Evolutionary conservation across 1,140 invertebrate genomes (phyloP).

Genomic region (Brachionus angularis): DNA sequence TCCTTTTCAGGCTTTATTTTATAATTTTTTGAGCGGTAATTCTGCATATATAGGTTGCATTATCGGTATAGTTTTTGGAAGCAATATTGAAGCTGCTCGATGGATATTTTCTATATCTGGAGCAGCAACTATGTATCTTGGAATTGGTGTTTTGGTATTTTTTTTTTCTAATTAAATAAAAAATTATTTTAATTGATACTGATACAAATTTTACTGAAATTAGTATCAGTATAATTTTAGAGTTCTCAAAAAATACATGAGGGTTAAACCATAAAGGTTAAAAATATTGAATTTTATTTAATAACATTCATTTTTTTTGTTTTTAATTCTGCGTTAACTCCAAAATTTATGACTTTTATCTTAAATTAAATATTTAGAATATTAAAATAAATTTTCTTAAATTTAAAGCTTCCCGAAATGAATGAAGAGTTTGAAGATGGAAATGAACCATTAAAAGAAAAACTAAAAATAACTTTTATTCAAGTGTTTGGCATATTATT

Average conservation of each 20-base stretch:
- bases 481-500: conserved; percentile 26
- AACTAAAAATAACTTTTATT: conserved; percentile 42
- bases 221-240: no score
- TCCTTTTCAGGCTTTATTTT: conserved; percentile 65
- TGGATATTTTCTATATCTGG: conserved; percentile 65
- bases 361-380: no score
- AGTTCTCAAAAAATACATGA: no score
- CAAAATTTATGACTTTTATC: no score
- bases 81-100: conserved; percentile 48
- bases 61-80: conserved; percentile 60
- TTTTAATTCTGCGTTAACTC: no score
- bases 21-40: conserved; percentile 67
- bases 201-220: no score
- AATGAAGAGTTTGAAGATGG: conserved; percentile 39
- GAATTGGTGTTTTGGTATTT: conserved; percentile 67
- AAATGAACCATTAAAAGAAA: conserved; percentile 32
- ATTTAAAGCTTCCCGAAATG: conserved; percentile 40
- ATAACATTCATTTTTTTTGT: no score
- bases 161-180: no score
- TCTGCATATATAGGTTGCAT: conserved; percentile 67
- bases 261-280: no score
- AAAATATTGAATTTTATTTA: no score
- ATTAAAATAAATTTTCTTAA: conserved; percentile 10
- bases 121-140: conserved; percentile 67
- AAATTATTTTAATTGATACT: no score